Base-by-base conservation (phyloP, 2,113 vertebrate species). In the Microcebus murinus region DNA sequence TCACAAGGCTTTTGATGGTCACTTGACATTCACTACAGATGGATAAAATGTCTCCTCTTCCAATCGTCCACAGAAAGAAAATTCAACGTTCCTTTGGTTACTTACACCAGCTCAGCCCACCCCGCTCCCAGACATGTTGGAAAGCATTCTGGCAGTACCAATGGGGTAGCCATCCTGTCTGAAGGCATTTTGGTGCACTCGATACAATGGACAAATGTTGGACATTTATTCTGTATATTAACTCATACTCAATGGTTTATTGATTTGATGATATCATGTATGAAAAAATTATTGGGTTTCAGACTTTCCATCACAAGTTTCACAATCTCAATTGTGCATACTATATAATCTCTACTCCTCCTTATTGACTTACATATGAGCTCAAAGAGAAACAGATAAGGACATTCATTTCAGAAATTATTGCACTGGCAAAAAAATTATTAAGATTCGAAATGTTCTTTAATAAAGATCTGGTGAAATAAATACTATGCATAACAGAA, bases 301-400 rank as follows among this genome's bases (percentile, higher is more conserved):
- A 42, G 70, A 34, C 59, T 87, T 90, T 74, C 20, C 57, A 61
- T 13, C 29, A 77, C 42, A n/a, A 36, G 27, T 63, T 27, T 81
- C 25, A 77, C 2, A 73, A 25, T 84, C 27, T 92, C 70, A 61
- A 71, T 81, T 81, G 61, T 27, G 29, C 23, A 25, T 20, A 34
- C 21, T 92, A 8, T 39, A 25, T 67, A 84, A 82, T 21, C 2
- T 87, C 42, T 2, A 25, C 4, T 71, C 67, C 23, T 92, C 48
- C 77, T 42, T 48, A 34, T 68, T 68, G 88, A n/a, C 23, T 48
- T 81, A 68, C 13, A 29, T 13, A 21, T 39, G 11, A 57, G 48
- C 27, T 93, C 55, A 95, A 21, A 88, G 39, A 81, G 20, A 68
- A 31, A 77, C 67, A 94, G n/a, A 95, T 84, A 36, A 76, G 11